A percentile compares a stretch with the other conserved stretches of the same genome.
These are phyloP conservation scores for Hydrotaea cyrtoneurina DNA, from an alignment of 2,888 invertebrate species.

Conservation along the genomic window DNA sequence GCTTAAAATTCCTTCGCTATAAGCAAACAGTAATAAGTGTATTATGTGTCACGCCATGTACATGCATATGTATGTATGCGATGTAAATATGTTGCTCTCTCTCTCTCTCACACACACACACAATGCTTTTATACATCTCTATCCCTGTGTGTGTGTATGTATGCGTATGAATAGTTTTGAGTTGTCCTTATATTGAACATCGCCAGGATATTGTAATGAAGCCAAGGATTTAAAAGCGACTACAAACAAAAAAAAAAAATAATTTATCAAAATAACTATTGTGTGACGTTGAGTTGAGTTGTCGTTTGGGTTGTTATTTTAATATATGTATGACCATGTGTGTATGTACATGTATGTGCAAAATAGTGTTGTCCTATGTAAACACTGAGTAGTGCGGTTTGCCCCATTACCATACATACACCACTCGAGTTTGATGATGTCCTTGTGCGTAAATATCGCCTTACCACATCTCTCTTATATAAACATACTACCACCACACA, in stretches of 20 bases:
- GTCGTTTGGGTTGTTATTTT: slow-evolving; percentile 41
- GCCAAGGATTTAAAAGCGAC: slow-evolving; percentile 57
- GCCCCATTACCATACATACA: neutral
- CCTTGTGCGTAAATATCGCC: slow-evolving; percentile 66
- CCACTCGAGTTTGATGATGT: slow-evolving; percentile 59
- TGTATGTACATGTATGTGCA: slow-evolving; percentile 6
- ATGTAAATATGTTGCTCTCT: too few relatives aligned
- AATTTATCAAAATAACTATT: slow-evolving; percentile 67
- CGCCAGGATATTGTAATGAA: slow-evolving; percentile 54
- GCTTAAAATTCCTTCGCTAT: slow-evolving; percentile 55
- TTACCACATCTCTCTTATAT: slow-evolving; percentile 51
- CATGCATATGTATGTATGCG: neutral
- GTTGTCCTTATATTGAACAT: slow-evolving; percentile 59
- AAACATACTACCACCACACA: slow-evolving; percentile 5
- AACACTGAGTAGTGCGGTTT: slow-evolving; percentile 45
- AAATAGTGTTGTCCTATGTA: slow-evolving; percentile 35
- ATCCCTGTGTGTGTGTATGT: neutral
- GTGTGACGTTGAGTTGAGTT: slow-evolving; percentile 59
- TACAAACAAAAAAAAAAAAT: slow-evolving; percentile 48
- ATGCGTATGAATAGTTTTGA: slow-evolving; percentile 1
- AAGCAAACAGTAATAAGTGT: slow-evolving; percentile 7
- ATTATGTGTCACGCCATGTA: slow-evolving; percentile 4
- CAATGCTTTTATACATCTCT: too few relatives aligned
- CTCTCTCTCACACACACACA: too few relatives aligned
- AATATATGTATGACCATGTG: neutral